phyloP scores from a whole-genome alignment of 2,113 vertebrate genomes.

The Crotalus viridis region DNA sequence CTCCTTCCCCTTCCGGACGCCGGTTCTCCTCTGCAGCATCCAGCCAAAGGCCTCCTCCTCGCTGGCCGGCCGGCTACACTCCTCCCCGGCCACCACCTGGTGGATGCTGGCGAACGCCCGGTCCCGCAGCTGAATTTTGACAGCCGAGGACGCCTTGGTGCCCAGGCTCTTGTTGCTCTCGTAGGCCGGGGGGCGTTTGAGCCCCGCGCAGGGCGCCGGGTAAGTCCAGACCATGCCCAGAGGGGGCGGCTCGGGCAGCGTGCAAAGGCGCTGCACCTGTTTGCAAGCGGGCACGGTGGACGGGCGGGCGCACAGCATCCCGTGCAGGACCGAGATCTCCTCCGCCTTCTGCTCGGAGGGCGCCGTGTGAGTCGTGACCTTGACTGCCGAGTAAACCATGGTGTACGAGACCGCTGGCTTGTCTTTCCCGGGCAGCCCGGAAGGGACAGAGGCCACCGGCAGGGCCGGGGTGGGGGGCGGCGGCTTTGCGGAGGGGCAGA shows the following conservation, averaged over 20 bases:
- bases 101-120: slow-evolving; percentile 61
- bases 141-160: slow-evolving; percentile 58
- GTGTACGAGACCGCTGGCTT: slow-evolving; percentile 69
- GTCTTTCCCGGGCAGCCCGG: slow-evolving; percentile 65
- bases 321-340: slow-evolving; percentile 65
- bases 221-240: slow-evolving; percentile 83
- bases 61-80: slow-evolving; percentile 1
- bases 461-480: background rate
- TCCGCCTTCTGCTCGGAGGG: slow-evolving; percentile 64
- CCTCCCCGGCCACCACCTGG: slow-evolving; percentile 53
- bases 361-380: slow-evolving; percentile 65
- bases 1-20: slow-evolving; percentile 80
- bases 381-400: slow-evolving; percentile 65
- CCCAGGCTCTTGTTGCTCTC: slow-evolving; percentile 77
- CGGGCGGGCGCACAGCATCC: slow-evolving; percentile 60
- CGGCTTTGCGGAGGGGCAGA: slow-evolving; percentile 65
- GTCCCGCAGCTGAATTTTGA: slow-evolving; percentile 65
- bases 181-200: slow-evolving; percentile 86
- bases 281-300: slow-evolving; percentile 48
- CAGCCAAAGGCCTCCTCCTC: slow-evolving; percentile 66
- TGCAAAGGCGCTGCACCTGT: slow-evolving; percentile 49
- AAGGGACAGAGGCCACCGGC: slow-evolving; percentile 55
- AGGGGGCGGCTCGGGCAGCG: slow-evolving; percentile 71
- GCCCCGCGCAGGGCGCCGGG: slow-evolving; percentile 77
- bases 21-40: slow-evolving; percentile 84